A percentile compares a stretch with the other conserved stretches of the same genome.
These are phyloP conservation scores for Microtus pennsylvanicus DNA, from an alignment of 2,113 vertebrate species.

Conservation along the genomic window DNA sequence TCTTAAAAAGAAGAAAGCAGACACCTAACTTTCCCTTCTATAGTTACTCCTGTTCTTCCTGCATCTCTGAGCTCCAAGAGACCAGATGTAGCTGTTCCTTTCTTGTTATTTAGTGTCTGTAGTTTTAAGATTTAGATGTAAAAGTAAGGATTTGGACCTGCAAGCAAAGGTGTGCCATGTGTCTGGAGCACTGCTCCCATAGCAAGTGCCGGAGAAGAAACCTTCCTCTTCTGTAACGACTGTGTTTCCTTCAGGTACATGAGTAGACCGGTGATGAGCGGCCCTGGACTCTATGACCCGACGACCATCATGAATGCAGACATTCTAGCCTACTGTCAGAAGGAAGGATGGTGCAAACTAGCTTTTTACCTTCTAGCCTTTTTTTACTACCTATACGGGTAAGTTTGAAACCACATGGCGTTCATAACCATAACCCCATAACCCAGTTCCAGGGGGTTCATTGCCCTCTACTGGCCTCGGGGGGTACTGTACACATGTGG, in stretches of 20 bases:
- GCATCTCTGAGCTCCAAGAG: constrained; percentile 30
- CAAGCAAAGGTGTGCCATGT: background rate
- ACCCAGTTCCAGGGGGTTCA: background rate
- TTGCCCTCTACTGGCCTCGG: background rate
- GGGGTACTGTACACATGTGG: background rate
- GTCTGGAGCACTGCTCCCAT: background rate
- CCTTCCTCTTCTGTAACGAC: rapidly evolving
- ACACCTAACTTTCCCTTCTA: background rate
- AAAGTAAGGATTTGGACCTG: constrained; percentile 10
- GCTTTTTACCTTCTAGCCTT: constrained; percentile 99
- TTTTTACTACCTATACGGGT: constrained; percentile 99
- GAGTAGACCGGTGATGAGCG: constrained; percentile 98
- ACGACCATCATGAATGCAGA: constrained; percentile 99
- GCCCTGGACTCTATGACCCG: constrained; percentile 97
- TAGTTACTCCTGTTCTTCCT: constrained; percentile 2
- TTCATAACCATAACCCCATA: background rate
- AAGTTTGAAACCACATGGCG: constrained; percentile 74
- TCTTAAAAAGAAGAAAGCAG: background rate
- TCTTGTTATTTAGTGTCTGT: background rate
- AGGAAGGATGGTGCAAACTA: constrained; percentile 99
- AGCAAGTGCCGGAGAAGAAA: background rate
- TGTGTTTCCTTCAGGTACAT: constrained; percentile 91
- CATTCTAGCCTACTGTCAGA: constrained; percentile 99
- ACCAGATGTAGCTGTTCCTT: background rate
- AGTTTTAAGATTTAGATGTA: constrained; percentile 55